These are phyloP conservation scores for Aphodius sticticus DNA, from an alignment of 2,888 invertebrate genomes.

Conservation along the genomic window DNA sequence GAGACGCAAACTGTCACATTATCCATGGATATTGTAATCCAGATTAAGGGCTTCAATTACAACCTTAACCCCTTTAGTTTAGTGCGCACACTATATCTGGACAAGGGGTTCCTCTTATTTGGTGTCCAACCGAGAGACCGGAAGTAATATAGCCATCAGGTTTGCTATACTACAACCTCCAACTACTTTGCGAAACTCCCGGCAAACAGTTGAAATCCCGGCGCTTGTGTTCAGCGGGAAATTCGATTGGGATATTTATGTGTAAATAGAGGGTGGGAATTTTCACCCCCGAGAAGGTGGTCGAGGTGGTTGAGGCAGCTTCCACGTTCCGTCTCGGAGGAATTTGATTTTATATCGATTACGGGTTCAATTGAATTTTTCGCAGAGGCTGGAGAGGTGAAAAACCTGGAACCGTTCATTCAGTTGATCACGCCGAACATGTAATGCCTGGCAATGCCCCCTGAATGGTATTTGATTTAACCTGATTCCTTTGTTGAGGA, in stretches of 20 bases:
- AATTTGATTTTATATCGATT: constrained; percentile 43
- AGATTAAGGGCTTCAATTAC: constrained; percentile 31
- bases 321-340: constrained; percentile 41
- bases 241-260: constrained; percentile 54
- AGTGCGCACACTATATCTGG: background rate
- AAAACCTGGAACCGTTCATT: constrained; percentile 28
- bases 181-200: constrained; percentile 48
- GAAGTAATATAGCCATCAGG: constrained; percentile 51
- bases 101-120: constrained; percentile 30
- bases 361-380: constrained; percentile 33
- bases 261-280: constrained; percentile 49
- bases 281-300: constrained; percentile 46
- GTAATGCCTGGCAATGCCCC: background rate
- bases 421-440: constrained; percentile 23
- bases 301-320: constrained; percentile 33
- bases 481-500: background rate
- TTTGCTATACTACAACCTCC: constrained; percentile 36
- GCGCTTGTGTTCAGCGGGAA: constrained; percentile 39
- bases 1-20: background rate
- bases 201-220: constrained; percentile 47
- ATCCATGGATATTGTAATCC: constrained; percentile 5
- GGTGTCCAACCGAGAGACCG: constrained; percentile 51
- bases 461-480: background rate
- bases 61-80: constrained; percentile 39
- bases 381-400: constrained; percentile 29